Evolutionary conservation across 1,140 invertebrate genomes (phyloP), one percentile per base, ranked within the genome.

Genomic region (Leptinotarsa undecemlineata): DNA sequence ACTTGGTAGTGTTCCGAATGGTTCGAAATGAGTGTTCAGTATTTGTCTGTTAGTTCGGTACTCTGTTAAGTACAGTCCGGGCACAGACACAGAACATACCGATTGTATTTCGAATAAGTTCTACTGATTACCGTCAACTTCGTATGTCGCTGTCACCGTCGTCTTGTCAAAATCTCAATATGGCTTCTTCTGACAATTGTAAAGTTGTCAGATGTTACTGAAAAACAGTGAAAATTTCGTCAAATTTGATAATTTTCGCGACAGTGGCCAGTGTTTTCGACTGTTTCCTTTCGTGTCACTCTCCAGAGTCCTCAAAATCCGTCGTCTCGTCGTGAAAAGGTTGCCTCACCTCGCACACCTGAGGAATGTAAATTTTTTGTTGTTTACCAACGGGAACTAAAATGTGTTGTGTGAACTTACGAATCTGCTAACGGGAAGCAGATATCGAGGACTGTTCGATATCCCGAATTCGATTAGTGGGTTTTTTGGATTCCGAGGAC

Each of bases 341-440:
- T 42, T 19, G 23, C 33, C 33, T 66, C 63, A 66, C 33, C n/a
- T 42, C 47, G 63, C 75, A 64, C 75, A 76, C 75, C 75, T 76
- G 75, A 76, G 75, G 75, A 76, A 76, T 76, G 75, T 71, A 71
- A 74, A 74, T 76, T 73, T 76, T 73, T 76, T 72, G 73, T 57
- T 71, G 33, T 42, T 42, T 74, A 67, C 57, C 19, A 74, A 68
- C 47, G 21, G 71, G 42, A 51, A 42, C 23, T 72, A 66, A 63
- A 66, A 48, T 51, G 48, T 67, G 68, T 72, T 20, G 19, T 72
- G 33, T 42, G 33, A 72, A 66, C 71, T 19, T 61, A 47, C 15
- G 62, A 71, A 73, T 61, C 64, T 73, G 74, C 68, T 71, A 66
- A 72, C 68, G 26, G 26, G 42, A 20, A 63, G 33, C 33, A 42